phyloP scores from a whole-genome alignment of 92 coral and sea anemone species.

The Palythoa caribaeorum region DNA sequence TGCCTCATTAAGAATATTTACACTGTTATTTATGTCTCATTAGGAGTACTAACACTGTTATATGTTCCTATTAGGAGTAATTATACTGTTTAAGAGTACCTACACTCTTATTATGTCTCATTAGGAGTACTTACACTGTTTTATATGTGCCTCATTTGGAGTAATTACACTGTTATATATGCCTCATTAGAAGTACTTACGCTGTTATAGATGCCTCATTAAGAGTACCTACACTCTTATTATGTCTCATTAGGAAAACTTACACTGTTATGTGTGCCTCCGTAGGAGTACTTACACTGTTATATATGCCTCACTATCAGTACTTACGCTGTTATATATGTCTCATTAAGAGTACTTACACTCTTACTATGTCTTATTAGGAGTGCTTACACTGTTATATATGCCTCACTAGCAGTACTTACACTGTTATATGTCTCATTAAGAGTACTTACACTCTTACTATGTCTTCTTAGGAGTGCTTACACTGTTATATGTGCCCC shows the following conservation, averaged over 20 bases:
- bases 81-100: conserved; percentile 76
- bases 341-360: too few species aligned
- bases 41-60: conserved; percentile 70
- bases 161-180: neutral
- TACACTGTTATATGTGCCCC: conserved; percentile 92
- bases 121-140: too few species aligned
- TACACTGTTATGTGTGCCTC: conserved; percentile 36
- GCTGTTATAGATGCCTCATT: conserved; percentile 95
- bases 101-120: too few species aligned
- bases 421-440: neutral
- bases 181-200: conserved; percentile 21
- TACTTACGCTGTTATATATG: neutral
- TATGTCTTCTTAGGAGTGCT: neutral
- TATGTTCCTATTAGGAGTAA: conserved; percentile 56
- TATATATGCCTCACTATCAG: too few species aligned
- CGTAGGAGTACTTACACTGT: conserved; percentile 56
- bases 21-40: too few species aligned
- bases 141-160: too few species aligned
- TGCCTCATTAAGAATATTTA: conserved; percentile 69
- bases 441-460: conserved; percentile 75
- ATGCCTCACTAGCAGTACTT: neutral
- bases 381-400: too few species aligned
- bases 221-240: neutral
- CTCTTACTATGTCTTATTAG: too few species aligned
- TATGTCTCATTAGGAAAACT: too few species aligned